Base-by-base conservation (phyloP, 2,113 vertebrate species). In the Spheniscus mendiculus region DNA sequence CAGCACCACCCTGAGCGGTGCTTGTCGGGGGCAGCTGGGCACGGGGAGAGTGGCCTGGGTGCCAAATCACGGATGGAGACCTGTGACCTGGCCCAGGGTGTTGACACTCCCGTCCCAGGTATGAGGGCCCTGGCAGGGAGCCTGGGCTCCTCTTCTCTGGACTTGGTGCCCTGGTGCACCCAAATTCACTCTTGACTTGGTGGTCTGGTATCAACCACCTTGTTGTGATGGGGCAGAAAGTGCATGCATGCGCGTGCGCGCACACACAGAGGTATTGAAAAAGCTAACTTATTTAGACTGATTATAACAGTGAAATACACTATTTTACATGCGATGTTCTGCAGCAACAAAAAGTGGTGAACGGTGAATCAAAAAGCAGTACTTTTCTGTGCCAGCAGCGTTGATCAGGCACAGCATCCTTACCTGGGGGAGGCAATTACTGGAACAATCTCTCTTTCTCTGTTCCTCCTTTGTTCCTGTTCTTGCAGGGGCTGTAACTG, bases 391-490 rank as follows among this genome's bases (percentile, higher is more conserved):
- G 88, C 94, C 59, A 89, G 80, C 93, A 93, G 56, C 2, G 0
- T 62, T 85, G 86, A 71, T 95, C 83, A 90, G 67, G 92, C 87
- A 42, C 79, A 62, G 88, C 93, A 86, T 79, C 89, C 94, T 94
- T 76, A 95, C 96, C 96, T 96, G 96, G 96, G 94, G 96, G 97
- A 96, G 96, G 97, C 97, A 97, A 97, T 96, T 96, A 97, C 91
- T 40, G 87, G 89, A 97, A 97, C 97, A 97, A 96, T 97, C 89
- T 95, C 44, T 66, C 71, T 38, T 89, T 96, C 90, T 61, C 84
- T 0, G 1, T 84, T 93, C 55, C 53, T 96, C 77, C 90, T 96
- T 97, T 97, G 97, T 96, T 97, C 94, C 50, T 95, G 77, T 93
- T 96, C 93, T 93, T 96, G 89, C 93, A 96, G 96, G 78, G 93